Evolutionary conservation across 2,113 vertebrate species (phyloP).

Genomic region (Phoenicopterus ruber): DNA sequence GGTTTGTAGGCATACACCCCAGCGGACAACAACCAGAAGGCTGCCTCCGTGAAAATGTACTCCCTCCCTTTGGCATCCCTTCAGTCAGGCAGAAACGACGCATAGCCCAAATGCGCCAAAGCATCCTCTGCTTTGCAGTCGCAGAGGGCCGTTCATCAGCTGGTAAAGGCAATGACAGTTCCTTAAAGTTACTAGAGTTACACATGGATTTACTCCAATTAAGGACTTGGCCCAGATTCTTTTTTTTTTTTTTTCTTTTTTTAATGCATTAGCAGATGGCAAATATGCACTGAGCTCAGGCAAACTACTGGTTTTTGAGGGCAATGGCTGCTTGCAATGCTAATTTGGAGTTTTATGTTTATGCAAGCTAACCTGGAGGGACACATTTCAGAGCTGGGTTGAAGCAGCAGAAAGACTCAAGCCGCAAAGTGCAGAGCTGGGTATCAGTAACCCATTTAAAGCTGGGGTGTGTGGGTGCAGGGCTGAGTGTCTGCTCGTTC

Average conservation of each 20-base stretch:
- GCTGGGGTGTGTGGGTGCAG: not conserved
- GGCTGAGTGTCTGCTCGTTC: not conserved
- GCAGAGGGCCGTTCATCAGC: not conserved
- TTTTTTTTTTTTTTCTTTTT: not conserved
- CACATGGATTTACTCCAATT: not conserved
- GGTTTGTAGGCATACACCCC: not conserved
- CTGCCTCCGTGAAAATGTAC: accelerated
- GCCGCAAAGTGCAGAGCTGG: not conserved
- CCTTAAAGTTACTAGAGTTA: not conserved
- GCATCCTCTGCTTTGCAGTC: not conserved
- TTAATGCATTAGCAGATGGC: constrained; percentile 18
- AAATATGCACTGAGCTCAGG: not conserved
- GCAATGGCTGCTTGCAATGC: constrained; percentile 28
- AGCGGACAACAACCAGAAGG: not conserved
- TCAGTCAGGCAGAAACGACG: not conserved
- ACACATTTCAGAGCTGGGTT: constrained; percentile 15
- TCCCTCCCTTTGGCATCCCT: not conserved
- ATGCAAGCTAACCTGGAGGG: constrained; percentile 41
- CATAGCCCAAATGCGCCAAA: not conserved
- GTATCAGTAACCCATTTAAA: constrained; percentile 5
- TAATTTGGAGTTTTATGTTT: constrained; percentile 43
- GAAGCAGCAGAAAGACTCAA: not conserved
- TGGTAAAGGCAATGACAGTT: not conserved
- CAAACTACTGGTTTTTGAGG: constrained; percentile 21
- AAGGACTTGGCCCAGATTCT: not conserved